Evolutionary conservation across 92 coral and sea anemone genomes (phyloP).

Genomic region (Phenganax marumi): DNA sequence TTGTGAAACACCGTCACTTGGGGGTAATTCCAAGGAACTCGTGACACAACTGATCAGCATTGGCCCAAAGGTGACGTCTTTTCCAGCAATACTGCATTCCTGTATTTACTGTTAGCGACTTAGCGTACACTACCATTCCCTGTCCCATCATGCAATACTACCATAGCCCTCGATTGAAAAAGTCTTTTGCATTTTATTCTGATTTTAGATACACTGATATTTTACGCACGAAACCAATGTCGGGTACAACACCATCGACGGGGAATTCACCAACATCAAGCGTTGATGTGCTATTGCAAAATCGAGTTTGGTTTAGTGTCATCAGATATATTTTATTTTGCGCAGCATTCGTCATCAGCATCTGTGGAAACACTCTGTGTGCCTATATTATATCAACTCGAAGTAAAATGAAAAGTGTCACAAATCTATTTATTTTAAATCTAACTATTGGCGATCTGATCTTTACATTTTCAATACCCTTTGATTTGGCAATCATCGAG

Average conservation of each 20-base stretch:
- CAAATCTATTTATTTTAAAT: conserved; percentile 75
- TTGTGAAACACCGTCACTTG: too few species aligned
- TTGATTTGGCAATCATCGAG: conserved; percentile 73
- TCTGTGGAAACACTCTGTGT: conserved; percentile 68
- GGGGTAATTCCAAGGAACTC: too few species aligned
- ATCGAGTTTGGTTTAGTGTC: conserved; percentile 41
- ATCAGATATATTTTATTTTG: conserved; percentile 56
- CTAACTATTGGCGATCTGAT: conserved; percentile 76
- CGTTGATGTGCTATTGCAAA: background rate
- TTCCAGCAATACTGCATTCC: too few species aligned
- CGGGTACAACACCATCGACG: background rate
- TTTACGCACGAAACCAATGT: background rate
- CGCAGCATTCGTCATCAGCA: conserved; percentile 66
- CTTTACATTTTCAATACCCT: conserved; percentile 67
- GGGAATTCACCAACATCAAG: conserved; percentile 1
- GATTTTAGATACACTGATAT: background rate
- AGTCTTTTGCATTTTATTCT: background rate
- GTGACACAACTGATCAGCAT: too few species aligned
- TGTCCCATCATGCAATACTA: background rate
- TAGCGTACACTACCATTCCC: background rate
- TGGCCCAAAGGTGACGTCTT: too few species aligned
- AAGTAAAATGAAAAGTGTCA: conserved; percentile 76
- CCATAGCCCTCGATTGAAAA: background rate
- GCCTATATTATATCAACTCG: conserved; percentile 64
- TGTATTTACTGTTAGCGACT: too few species aligned